phyloP scores from a whole-genome alignment of 2,888 invertebrate species.

The Phengaris arion region DNA sequence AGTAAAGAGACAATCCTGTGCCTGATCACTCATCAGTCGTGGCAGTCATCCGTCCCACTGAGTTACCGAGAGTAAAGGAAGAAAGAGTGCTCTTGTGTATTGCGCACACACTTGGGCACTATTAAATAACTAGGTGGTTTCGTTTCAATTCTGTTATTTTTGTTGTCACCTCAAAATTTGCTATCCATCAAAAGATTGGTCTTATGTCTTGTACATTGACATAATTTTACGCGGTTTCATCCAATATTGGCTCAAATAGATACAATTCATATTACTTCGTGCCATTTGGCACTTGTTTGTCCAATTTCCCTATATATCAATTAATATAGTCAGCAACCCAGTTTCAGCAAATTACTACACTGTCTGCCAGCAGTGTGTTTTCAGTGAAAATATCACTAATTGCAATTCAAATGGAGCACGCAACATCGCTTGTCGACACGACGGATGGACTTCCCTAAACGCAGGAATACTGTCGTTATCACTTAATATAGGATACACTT shows the following conservation, averaged over 20 bases:
- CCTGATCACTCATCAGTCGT: too few species aligned
- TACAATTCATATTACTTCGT: background rate
- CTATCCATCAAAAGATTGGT: background rate
- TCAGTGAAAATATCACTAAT: constrained; percentile 1
- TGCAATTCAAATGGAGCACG: constrained; percentile 10
- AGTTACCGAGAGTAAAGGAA: too few species aligned
- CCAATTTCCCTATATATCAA: background rate
- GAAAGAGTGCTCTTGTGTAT: too few species aligned
- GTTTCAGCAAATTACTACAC: background rate
- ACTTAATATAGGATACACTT: constrained; percentile 15
- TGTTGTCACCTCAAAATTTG: background rate
- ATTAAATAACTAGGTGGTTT: too few species aligned
- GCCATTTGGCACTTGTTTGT: background rate
- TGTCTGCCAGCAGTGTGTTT: constrained; percentile 1
- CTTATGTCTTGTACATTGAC: too few species aligned
- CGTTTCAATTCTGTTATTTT: background rate
- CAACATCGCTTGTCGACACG: background rate
- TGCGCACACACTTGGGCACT: too few species aligned
- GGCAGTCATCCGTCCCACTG: too few species aligned
- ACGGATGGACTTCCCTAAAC: constrained; percentile 15
- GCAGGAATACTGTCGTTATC: background rate
- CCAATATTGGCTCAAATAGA: too few species aligned
- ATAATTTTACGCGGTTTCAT: too few species aligned
- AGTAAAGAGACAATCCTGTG: too few species aligned
- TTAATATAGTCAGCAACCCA: background rate